These are phyloP conservation scores for Habrosyne pyritoides DNA, from an alignment of 2,888 invertebrate species.

Conservation along the genomic window DNA sequence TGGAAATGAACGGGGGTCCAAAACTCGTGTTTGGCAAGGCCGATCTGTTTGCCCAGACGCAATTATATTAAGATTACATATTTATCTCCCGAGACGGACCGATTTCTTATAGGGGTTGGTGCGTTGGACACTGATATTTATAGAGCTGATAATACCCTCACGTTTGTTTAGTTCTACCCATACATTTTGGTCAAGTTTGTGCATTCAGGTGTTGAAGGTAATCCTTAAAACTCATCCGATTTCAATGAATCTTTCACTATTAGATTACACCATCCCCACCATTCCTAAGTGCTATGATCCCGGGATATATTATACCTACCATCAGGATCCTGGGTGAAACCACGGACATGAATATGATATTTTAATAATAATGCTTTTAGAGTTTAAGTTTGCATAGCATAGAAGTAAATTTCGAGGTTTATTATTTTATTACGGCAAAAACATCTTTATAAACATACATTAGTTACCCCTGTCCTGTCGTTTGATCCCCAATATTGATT, in stretches of 20 bases:
- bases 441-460: constrained; percentile 39
- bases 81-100: constrained; percentile 75
- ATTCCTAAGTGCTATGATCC: no score
- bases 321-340: no score
- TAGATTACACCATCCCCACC: no score
- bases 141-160: constrained; percentile 34
- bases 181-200: no score
- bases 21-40: constrained; percentile 30
- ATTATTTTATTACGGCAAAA: constrained; percentile 23
- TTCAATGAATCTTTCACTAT: no score
- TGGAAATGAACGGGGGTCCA: constrained; percentile 51
- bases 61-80: constrained; percentile 82
- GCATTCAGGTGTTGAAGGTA: no score
- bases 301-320: no score
- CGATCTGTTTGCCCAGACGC: constrained; percentile 61
- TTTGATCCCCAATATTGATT: constrained; percentile 80
- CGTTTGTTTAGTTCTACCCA: not conserved
- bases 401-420: not conserved
- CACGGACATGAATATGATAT: not conserved
- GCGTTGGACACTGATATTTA: constrained; percentile 15
- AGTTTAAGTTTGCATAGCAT: no score
- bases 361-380: no score
- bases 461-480: constrained; percentile 28
- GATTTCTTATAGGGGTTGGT: constrained; percentile 67
- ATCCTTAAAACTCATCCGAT: no score